A percentile compares a stretch with the other conserved stretches of the same genome.
Evolutionary conservation across 2,797 vertebrate genomes (phyloP).

Genomic region (Hyperoplus lanceolatus): DNA sequence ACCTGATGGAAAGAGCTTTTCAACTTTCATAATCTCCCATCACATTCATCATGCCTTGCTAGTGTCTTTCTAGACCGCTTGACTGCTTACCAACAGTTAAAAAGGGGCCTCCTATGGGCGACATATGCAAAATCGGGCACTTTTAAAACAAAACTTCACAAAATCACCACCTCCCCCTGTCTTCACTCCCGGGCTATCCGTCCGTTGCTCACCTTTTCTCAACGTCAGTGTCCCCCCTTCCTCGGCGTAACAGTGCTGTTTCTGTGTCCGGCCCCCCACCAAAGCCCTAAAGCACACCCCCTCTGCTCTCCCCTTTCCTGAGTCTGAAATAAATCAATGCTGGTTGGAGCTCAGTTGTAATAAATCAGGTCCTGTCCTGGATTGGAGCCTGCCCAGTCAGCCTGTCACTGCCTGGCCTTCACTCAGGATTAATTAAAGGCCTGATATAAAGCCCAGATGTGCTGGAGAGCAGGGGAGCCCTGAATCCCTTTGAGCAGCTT

Average conservation of each 20-base stretch:
- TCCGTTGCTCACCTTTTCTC: slow-evolving; percentile 63
- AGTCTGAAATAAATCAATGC: slow-evolving; percentile 98
- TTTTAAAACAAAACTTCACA: slow-evolving; percentile 38
- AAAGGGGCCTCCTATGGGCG: slow-evolving; percentile 19
- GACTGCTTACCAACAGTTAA: slow-evolving; percentile 36
- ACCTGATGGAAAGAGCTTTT: slow-evolving; percentile 75
- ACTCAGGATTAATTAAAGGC: slow-evolving; percentile 99
- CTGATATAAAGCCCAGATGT: slow-evolving; percentile 99
- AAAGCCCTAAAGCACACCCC: slow-evolving; percentile 72
- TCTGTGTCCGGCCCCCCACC: slow-evolving; percentile 82
- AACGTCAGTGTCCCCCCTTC: slow-evolving; percentile 67
- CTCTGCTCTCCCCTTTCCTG: slow-evolving; percentile 77
- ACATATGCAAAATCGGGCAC: slow-evolving; percentile 22
- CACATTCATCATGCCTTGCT: slow-evolving; percentile 62
- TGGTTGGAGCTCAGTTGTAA: slow-evolving; percentile 95
- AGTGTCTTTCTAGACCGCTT: slow-evolving; percentile 14
- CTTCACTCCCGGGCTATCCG: slow-evolving; percentile 31
- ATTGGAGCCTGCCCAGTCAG: slow-evolving; percentile 99
- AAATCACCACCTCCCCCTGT: slow-evolving; percentile 35
- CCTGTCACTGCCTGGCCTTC: slow-evolving; percentile 99
- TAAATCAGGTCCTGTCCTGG: slow-evolving; percentile 99
- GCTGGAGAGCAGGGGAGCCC: slow-evolving; percentile 89
- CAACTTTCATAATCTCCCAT: slow-evolving; percentile 62
- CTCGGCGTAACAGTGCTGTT: slow-evolving; percentile 87
- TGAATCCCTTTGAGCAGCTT: slow-evolving; percentile 86